Evolutionary conservation across 53 echinoderm and acorn worm species (phyloP).

Genomic region (Paracentrotus lividus): DNA sequence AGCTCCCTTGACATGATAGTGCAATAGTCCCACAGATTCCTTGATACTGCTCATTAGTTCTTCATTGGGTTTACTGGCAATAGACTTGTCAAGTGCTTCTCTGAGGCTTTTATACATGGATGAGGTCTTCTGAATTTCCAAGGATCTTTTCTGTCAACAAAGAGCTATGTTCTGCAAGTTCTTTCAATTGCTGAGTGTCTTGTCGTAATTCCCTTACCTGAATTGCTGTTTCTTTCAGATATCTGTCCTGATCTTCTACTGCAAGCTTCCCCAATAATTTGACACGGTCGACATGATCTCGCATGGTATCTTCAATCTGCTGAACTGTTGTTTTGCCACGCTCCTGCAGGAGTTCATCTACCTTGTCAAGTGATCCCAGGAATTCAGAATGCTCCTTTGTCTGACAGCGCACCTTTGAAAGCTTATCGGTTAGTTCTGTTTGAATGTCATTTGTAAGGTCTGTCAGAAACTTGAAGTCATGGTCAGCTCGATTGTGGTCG

Average conservation of each 20-base stretch:
- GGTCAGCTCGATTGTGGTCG: slow-evolving; percentile 2
- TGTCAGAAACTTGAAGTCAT: slow-evolving; percentile 1
- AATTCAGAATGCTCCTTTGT: background rate
- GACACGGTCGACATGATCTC: background rate
- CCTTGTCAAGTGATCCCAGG: background rate
- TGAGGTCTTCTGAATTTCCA: background rate
- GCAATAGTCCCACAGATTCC: background rate
- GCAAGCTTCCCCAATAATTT: background rate
- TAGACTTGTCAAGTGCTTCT: background rate
- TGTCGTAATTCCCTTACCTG: background rate
- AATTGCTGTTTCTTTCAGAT: background rate
- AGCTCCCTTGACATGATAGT: background rate
- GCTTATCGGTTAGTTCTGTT: background rate
- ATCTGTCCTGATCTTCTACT: background rate
- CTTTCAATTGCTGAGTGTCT: background rate
- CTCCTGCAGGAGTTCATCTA: background rate
- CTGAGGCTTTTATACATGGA: background rate
- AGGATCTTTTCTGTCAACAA: background rate
- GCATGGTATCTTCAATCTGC: background rate
- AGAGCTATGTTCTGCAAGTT: background rate
- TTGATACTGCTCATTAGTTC: background rate
- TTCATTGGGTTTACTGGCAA: background rate
- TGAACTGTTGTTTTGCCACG: background rate
- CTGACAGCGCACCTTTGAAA: background rate
- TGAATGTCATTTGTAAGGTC: background rate